phyloP scores from a whole-genome alignment of 2,888 invertebrate genomes.

The Cremastinae sp. region DNA sequence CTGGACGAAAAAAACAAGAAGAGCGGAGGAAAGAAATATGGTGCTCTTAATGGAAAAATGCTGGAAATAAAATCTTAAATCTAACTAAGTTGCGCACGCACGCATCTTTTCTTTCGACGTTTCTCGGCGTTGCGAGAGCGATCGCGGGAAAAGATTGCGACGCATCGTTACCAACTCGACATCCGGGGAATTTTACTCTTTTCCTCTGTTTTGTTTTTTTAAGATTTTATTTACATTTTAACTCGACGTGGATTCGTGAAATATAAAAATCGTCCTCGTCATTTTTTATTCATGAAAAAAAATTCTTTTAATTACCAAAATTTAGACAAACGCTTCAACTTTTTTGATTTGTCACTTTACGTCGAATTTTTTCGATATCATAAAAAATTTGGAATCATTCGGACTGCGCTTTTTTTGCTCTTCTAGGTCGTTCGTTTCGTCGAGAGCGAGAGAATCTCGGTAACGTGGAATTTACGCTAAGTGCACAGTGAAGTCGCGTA shows the following conservation, averaged over 20 bases:
- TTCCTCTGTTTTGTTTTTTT: background rate
- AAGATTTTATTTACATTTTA: background rate
- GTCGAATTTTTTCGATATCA: too few species aligned
- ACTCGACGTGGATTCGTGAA: background rate
- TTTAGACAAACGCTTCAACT: background rate
- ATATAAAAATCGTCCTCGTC: background rate
- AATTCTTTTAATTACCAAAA: background rate
- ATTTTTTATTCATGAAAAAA: too few species aligned
- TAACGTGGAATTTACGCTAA: slow-evolving; percentile 75
- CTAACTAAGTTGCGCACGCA: slow-evolving; percentile 37
- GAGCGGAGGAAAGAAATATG: slow-evolving; percentile 13
- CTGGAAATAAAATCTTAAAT: slow-evolving; percentile 37
- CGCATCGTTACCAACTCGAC: slow-evolving; percentile 50
- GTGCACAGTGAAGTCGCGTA: slow-evolving; percentile 73
- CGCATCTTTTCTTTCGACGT: slow-evolving; percentile 27
- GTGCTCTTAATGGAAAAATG: slow-evolving; percentile 36
- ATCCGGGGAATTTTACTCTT: slow-evolving; percentile 26
- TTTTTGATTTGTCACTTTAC: background rate
- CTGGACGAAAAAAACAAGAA: slow-evolving; percentile 24
- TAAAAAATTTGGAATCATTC: slow-evolving; percentile 44
- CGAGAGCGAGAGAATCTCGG: slow-evolving; percentile 51
- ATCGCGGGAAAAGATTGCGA: slow-evolving; percentile 45
- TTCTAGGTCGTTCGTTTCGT: slow-evolving; percentile 5
- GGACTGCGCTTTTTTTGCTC: slow-evolving; percentile 48
- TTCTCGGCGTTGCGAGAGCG: slow-evolving; percentile 1